Percentiles rank a stretch among this genome's conserved stretches.
Evolutionary conservation across 2,797 vertebrate species (phyloP).

Genomic region (Hydrocynus forskahlii): DNA sequence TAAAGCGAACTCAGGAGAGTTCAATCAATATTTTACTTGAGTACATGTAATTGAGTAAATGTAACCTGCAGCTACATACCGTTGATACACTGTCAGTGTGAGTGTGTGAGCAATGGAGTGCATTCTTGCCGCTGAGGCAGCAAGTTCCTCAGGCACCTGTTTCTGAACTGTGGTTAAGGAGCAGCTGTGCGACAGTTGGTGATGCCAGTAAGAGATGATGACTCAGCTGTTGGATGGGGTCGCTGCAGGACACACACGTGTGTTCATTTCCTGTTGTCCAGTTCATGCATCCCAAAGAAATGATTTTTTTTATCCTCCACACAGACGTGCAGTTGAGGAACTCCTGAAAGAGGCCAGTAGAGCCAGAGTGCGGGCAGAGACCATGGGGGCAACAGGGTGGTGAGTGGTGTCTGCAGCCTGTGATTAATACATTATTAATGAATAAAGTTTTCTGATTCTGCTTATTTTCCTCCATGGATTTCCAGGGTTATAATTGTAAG

Average conservation of each 20-base stretch:
- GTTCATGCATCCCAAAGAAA: not conserved
- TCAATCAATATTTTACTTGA: not conserved
- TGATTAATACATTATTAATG: not conserved
- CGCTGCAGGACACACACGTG: slow-evolving; percentile 12
- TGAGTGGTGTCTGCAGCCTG: slow-evolving; percentile 59
- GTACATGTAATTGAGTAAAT: not conserved
- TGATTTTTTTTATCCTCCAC: not conserved
- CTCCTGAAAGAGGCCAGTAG: slow-evolving; percentile 93
- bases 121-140: not conserved
- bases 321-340: slow-evolving; percentile 93
- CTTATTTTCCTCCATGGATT: no score
- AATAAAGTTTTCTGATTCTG: no score
- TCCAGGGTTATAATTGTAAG: no score
- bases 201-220: slow-evolving; percentile 15
- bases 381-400: slow-evolving; percentile 98
- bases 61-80: not conserved
- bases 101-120: slow-evolving; percentile 1
- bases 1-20: not conserved
- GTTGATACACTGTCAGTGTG: not conserved
- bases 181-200: slow-evolving; percentile 26
- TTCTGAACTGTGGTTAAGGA: slow-evolving; percentile 12
- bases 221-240: slow-evolving; percentile 12
- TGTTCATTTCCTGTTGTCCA: slow-evolving; percentile 16
- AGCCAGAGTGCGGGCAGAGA: slow-evolving; percentile 92
- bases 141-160: slow-evolving; percentile 15